These are phyloP conservation scores for Hippopotamus amphibius DNA, from an alignment of 2,113 vertebrate species.

Conservation along the genomic window DNA sequence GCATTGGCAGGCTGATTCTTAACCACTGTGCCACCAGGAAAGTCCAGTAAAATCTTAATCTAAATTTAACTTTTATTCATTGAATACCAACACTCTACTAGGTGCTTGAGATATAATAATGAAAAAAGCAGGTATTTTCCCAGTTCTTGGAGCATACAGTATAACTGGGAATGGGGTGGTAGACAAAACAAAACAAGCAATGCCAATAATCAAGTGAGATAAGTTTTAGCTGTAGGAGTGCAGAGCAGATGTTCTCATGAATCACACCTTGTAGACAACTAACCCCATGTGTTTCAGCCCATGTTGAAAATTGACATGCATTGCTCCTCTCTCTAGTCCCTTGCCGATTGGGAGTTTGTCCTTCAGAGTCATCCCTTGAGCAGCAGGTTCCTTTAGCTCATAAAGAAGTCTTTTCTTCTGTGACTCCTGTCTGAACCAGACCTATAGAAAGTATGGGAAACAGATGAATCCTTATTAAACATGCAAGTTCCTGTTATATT, in stretches of 20 bases:
- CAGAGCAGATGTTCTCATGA: background rate
- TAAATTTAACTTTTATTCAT: conserved; percentile 8
- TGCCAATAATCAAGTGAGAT: background rate
- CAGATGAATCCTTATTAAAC: background rate
- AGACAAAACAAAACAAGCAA: background rate
- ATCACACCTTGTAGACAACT: background rate
- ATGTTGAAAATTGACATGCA: background rate
- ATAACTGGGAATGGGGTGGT: background rate
- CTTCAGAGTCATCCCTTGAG: background rate
- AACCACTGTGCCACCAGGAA: too few species aligned
- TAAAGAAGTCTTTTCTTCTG: background rate
- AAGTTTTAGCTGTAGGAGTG: background rate
- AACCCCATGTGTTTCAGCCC: background rate
- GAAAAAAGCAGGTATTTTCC: background rate
- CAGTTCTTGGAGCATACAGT: background rate
- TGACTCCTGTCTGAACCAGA: background rate
- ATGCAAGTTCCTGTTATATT: background rate
- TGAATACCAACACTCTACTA: background rate
- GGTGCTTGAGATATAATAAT: background rate
- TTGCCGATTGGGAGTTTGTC: background rate
- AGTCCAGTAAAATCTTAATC: background rate
- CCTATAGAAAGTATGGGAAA: background rate
- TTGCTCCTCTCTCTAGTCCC: background rate
- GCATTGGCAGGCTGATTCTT: too few species aligned
- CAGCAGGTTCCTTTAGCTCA: background rate